These are phyloP conservation scores for Cephus cinctus DNA, from an alignment of 1,140 invertebrate species.

Conservation along the genomic window DNA sequence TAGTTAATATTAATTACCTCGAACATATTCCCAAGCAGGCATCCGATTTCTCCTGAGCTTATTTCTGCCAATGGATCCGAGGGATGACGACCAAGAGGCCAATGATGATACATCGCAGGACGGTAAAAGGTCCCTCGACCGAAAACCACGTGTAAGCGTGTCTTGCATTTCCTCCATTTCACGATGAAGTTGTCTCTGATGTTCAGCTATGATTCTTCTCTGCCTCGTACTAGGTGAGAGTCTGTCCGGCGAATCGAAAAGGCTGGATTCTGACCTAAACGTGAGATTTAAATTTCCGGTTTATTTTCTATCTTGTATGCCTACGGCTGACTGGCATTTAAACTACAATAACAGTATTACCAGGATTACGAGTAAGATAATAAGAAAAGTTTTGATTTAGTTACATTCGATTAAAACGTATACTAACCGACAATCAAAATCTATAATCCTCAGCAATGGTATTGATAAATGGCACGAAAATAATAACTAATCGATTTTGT, in stretches of 20 bases:
- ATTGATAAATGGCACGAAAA: too few species aligned
- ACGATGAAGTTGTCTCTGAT: slow-evolving; percentile 31
- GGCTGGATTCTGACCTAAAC: slow-evolving; percentile 31
- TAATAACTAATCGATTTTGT: too few species aligned
- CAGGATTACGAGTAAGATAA: not conserved
- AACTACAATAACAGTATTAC: slow-evolving; percentile 5
- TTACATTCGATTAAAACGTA: too few species aligned
- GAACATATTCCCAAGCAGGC: slow-evolving; percentile 30
- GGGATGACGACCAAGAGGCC: slow-evolving; percentile 34
- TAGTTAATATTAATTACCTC: slow-evolving; percentile 26
- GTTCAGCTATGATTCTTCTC: slow-evolving; percentile 31
- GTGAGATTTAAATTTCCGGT: not conserved
- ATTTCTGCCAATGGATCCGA: slow-evolving; percentile 28
- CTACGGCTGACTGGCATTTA: slow-evolving; percentile 3
- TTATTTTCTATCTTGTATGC: slow-evolving; percentile 9
- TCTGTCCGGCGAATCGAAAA: slow-evolving; percentile 19
- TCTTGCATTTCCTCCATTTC: slow-evolving; percentile 41
- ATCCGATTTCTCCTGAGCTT: slow-evolving; percentile 21
- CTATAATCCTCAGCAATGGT: too few species aligned
- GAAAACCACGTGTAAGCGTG: slow-evolving; percentile 30
- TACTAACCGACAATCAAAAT: too few species aligned
- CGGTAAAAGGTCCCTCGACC: slow-evolving; percentile 25
- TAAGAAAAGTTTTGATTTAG: too few species aligned
- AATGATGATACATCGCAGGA: slow-evolving; percentile 34
- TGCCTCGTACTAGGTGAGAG: slow-evolving; percentile 21